Percentiles rank a stretch among this genome's conserved stretches.
Conservation (phyloP, 2,113 vertebrate species). For the Cinclus mexicanus region DNA sequence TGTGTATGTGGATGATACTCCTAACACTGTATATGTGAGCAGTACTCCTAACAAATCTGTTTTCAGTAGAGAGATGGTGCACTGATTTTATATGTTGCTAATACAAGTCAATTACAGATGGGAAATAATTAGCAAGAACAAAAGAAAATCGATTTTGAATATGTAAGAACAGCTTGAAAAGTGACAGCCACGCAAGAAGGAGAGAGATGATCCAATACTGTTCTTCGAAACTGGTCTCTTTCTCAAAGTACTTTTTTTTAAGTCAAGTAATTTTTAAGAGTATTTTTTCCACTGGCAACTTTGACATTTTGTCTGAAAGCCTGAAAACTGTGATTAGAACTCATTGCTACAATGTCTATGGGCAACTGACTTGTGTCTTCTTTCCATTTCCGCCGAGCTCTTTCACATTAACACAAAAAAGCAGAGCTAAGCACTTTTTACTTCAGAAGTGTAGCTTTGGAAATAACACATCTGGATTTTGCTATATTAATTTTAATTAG, state of each 20-base stretch:
- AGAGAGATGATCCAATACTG: not conserved
- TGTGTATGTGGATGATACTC: not conserved
- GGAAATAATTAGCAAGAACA: not conserved
- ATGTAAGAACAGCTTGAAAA: not conserved
- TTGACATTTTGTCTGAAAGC: not conserved
- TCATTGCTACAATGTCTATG: not conserved
- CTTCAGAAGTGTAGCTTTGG: not conserved
- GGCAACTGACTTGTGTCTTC: not conserved
- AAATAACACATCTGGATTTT: not conserved
- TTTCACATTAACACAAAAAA: not conserved
- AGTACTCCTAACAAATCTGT: not conserved
- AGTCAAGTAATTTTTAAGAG: not conserved
- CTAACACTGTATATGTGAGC: not conserved
- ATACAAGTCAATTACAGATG: not conserved
- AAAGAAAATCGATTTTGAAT: not conserved
- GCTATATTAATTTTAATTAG: not conserved
- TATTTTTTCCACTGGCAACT: not conserved
- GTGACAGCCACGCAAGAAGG: not conserved
- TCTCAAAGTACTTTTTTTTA: not conserved
- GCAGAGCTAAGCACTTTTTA: not conserved
- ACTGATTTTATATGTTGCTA: not conserved
- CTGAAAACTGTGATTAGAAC: not conserved
- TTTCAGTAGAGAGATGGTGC: not conserved
- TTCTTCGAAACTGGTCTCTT: not conserved
- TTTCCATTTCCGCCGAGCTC: not conserved